Evolutionary conservation across 2,113 vertebrate species (phyloP), one percentile per base, ranked within the genome.

Genomic region (Microtus richardsoni): DNA sequence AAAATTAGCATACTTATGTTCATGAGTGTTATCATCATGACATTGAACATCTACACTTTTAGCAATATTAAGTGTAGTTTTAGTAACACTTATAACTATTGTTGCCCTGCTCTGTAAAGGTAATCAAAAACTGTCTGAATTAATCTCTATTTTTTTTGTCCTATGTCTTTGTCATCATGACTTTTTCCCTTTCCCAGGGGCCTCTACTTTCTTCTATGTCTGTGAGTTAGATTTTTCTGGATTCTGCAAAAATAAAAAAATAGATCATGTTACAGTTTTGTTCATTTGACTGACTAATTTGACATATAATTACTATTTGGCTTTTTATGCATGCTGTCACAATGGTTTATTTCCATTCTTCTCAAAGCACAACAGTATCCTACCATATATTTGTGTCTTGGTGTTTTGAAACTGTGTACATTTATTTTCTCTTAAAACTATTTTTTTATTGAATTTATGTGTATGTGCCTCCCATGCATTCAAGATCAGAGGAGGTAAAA

Each of bases 131-230:
- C 4, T 47, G 3, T 60, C 39, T 64, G 30, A 71, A 44, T 88
- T 12, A n/a, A 16, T 80, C 60, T 88, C 30, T 62, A 1, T 30
- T 47, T 47, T 80, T 6, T 12, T 22, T 75, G 16, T 2, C 71
- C 22, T 22, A 16, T 28, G 16, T 2, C 33, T 52, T 17, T 12
- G 13, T 24, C 12, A 3, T 62, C 52, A 30, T 47, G 13, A 24
- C 2, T 16, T 22, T 52, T 3, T n/a, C 19, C 12, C 11, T 39
- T 5, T 11, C 5, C 24, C 58, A 7, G 2, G 3, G 47, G n/a
- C 17, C 26, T 74, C 7, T 11, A 44, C 60, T 80, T 9, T 58
- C 14, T 33, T 49, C 9, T 33, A n/a, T 77, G 19, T 12, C 3
- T 47, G n/a, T 79, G 39, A 47, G 26, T 70, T 28, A 33, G 44